These are phyloP conservation scores for Polia nebulosa DNA, from an alignment of 2,888 invertebrate genomes.

Conservation along the genomic window DNA sequence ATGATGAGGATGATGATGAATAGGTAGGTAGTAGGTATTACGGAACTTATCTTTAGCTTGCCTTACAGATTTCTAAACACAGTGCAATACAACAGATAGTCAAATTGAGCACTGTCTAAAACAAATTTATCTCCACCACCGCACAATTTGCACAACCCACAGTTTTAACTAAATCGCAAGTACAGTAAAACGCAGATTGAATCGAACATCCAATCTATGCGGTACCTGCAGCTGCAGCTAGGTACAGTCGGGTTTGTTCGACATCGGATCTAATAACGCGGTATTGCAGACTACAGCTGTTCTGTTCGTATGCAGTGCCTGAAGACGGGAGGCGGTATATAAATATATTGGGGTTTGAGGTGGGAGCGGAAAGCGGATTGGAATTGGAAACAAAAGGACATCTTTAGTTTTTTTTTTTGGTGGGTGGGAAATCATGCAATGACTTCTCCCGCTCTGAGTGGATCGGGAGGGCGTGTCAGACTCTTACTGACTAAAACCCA, in stretches of 20 bases:
- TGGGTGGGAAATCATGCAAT: no score
- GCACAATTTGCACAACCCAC: conserved; percentile 24
- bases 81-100: no score
- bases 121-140: not conserved
- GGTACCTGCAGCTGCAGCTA: conserved; percentile 39
- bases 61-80: no score
- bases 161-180: conserved; percentile 35
- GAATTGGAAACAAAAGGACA: not conserved
- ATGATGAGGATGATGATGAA: no score
- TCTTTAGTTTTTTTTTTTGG: no score
- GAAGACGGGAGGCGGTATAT: conserved; percentile 52
- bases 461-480: no score
- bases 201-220: conserved; percentile 54
- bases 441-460: no score
- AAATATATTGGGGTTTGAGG: conserved; percentile 44
- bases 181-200: conserved; percentile 46
- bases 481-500: no score
- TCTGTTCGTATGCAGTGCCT: conserved; percentile 65
- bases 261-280: conserved; percentile 69
- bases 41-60: not conserved
- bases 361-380: conserved; percentile 20
- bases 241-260: conserved; percentile 62
- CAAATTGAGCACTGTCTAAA: not conserved
- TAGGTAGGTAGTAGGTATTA: no score
- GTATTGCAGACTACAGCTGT: conserved; percentile 72